Percentiles rank a stretch among this genome's conserved stretches.
phyloP scores from a whole-genome alignment of 2,797 vertebrate species.

The Anableps anableps region DNA sequence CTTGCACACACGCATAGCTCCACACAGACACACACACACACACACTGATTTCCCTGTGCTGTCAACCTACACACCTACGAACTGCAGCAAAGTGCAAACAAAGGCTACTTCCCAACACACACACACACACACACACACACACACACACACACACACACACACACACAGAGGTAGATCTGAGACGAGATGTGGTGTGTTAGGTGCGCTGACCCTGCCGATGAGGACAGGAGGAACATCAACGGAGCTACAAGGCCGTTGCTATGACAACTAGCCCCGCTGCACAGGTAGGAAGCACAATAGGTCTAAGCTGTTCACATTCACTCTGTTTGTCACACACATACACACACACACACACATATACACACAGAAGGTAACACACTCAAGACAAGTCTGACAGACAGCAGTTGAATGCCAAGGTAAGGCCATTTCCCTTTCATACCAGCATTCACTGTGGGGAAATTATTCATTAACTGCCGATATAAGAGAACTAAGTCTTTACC shows the following conservation, averaged over 20 bases:
- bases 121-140: constrained; percentile 39
- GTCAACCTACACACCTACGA: constrained; percentile 68
- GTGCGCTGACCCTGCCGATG: constrained; percentile 80
- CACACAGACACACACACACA: constrained; percentile 31
- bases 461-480: constrained; percentile 72
- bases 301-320: constrained; percentile 74
- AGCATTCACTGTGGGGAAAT: constrained; percentile 66
- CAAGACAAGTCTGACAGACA: constrained; percentile 71
- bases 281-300: constrained; percentile 81
- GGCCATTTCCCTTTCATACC: constrained; percentile 75
- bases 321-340: constrained; percentile 47
- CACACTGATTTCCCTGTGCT: constrained; percentile 50
- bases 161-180: constrained; percentile 51
- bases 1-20: constrained; percentile 23
- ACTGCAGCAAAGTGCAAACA: constrained; percentile 75
- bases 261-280: constrained; percentile 80
- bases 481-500: constrained; percentile 63
- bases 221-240: constrained; percentile 81
- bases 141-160: constrained; percentile 31
- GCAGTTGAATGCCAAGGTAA: constrained; percentile 67
- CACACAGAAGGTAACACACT: constrained; percentile 54
- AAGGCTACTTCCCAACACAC: constrained; percentile 57
- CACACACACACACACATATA: constrained; percentile 34
- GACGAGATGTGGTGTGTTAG: constrained; percentile 71
- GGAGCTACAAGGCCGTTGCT: constrained; percentile 81